Base-by-base conservation (phyloP, 2,113 vertebrate genomes). In the Spilogale gracilis region DNA sequence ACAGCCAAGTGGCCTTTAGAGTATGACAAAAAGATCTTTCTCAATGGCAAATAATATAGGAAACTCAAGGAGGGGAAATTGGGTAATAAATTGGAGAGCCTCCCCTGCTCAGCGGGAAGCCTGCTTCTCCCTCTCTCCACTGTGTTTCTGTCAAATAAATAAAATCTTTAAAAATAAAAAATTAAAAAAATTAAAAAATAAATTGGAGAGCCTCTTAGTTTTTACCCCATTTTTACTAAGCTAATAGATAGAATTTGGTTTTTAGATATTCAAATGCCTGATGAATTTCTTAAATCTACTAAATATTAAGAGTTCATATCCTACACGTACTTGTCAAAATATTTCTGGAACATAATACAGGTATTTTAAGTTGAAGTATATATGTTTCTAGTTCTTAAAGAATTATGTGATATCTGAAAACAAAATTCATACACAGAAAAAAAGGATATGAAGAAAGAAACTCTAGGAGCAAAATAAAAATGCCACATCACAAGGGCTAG, bases 401-500 rank as follows among this genome's bases (percentile, higher is more conserved):
- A 14, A 60, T 83, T 67, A 61, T 69, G 18, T 78, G 50, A 89
- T 58, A 78, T 60, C 78, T 38, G 38, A 93, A 78, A 89, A 7
- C 25, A 52, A 89, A 69, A 84, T 52, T 82, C n/a, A 43, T 43
- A 84, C 27, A 18, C 48, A 89, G 84, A 67, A 89, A 74, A 83
- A 8, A 56, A 88, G 48, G 56, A 52, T 61, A 65, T 30, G 48
- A 87, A 85, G 21, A 85, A 56, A 86, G 87, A 92, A 82, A 30
- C 56, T 80, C 25, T n/a, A 65, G n/a, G 56, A 96, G 63, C 56
- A 65, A 96, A 95, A 80, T 91, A 43, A 71, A 91, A 86, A 80
- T 85, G 60, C 17, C 48, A 60, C n/a, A 30, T 96, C 50, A n/a
- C 30, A 93, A 84, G 43, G 6, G 43, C 32, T 45, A 89, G 25